phyloP scores from a whole-genome alignment of 23 tunicate species.

The Corella eumyota region DNA sequence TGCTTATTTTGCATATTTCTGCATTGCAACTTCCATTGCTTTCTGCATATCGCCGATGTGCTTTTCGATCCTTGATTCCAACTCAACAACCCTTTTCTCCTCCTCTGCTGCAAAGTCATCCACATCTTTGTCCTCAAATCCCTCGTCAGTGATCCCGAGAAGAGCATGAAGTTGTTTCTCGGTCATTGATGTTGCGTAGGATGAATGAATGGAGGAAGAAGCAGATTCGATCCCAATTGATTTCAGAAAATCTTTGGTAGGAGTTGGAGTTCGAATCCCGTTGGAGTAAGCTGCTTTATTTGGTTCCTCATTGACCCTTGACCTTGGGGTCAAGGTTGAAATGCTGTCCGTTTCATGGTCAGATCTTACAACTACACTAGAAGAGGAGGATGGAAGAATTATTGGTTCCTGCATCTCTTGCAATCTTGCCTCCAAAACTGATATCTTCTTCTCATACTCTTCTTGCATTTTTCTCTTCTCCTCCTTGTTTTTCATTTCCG shows the following conservation, averaged over 20 bases:
- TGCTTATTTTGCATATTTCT: slow-evolving; percentile 48
- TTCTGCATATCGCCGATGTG: slow-evolving; percentile 74
- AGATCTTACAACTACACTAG: slow-evolving; percentile 37
- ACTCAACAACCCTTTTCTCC: slow-evolving; percentile 38
- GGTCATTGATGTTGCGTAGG: slow-evolving; percentile 28
- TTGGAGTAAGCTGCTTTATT: no score
- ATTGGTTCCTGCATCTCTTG: slow-evolving; percentile 21
- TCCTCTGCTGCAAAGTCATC: slow-evolving; percentile 66
- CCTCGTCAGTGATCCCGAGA: slow-evolving; percentile 52
- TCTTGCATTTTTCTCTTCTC: slow-evolving; percentile 6
- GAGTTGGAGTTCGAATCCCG: slow-evolving; percentile 67
- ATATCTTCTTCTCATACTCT: slow-evolving; percentile 39
- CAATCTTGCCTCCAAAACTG: slow-evolving; percentile 29
- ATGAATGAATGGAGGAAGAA: slow-evolving; percentile 14
- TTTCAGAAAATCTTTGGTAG: slow-evolving; percentile 57
- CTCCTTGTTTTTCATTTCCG: background rate
- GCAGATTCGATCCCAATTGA: slow-evolving; percentile 52
- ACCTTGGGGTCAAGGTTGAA: slow-evolving; percentile 17
- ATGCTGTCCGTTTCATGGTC: slow-evolving; percentile 14
- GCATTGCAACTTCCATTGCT: slow-evolving; percentile 76
- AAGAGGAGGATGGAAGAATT: slow-evolving; percentile 20
- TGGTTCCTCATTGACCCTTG: slow-evolving; percentile 1
- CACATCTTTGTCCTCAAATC: slow-evolving; percentile 27
- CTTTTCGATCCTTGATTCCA: slow-evolving; percentile 56
- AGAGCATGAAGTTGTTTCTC: slow-evolving; percentile 53